Evolutionary conservation across 35 echinoderm and acorn worm species (phyloP).

Genomic region (Apostichopus japonicus): DNA sequence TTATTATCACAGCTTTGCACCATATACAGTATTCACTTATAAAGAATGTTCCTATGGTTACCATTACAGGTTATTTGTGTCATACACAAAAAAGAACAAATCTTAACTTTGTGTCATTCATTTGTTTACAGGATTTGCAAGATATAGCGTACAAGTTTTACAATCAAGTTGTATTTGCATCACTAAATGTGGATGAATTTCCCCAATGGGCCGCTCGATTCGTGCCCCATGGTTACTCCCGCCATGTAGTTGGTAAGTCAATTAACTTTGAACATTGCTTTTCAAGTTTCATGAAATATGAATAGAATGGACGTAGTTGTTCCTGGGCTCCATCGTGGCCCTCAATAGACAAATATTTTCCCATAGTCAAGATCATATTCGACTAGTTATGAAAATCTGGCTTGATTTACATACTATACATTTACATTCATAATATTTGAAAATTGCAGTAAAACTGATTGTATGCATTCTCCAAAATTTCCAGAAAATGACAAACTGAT

Average conservation of each 20-base stretch:
- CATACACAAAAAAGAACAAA: not conserved
- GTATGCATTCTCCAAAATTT: not conserved
- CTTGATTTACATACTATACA: not conserved
- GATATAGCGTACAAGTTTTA: slow-evolving; percentile 78
- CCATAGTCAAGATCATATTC: too few relatives aligned
- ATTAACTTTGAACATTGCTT: not conserved
- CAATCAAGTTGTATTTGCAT: slow-evolving; percentile 72
- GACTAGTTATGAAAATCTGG: too few relatives aligned
- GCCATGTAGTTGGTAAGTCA: slow-evolving; percentile 79
- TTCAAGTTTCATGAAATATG: not conserved
- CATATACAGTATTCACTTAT: too few relatives aligned
- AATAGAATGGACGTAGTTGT: not conserved
- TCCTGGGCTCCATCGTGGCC: not conserved
- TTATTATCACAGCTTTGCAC: too few relatives aligned
- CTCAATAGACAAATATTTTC: too few relatives aligned
- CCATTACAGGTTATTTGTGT: too few relatives aligned
- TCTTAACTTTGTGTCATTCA: not conserved
- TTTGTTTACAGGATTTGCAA: not conserved
- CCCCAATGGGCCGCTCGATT: slow-evolving; percentile 82
- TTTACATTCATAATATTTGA: not conserved
- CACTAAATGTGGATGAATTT: slow-evolving; percentile 84
- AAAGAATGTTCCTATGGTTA: too few relatives aligned
- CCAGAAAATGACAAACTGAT: slow-evolving; percentile 71
- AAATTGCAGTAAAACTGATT: too few relatives aligned
- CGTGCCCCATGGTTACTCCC: slow-evolving; percentile 74